Conservation (phyloP, 2,113 vertebrate species). For the Fulica atra region DNA sequence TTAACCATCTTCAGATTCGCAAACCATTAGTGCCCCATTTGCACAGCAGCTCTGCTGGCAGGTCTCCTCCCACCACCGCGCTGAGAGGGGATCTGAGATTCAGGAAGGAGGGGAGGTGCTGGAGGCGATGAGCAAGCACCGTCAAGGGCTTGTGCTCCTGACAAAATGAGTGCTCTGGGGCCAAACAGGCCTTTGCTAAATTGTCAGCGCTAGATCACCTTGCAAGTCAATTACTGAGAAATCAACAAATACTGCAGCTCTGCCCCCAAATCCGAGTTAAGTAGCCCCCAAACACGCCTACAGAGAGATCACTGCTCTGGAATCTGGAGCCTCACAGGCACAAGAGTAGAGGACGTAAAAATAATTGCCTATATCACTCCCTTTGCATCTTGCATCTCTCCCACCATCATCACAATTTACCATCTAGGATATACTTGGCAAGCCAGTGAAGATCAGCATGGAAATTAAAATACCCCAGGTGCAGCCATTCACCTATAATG, state of each 20-base stretch:
- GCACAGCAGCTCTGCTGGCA: conserved; percentile 3
- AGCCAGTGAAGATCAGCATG: background rate
- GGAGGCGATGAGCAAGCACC: background rate
- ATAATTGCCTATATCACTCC: conserved; percentile 6
- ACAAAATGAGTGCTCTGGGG: conserved; percentile 43
- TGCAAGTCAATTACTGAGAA: conserved; percentile 12
- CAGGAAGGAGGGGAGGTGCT: background rate
- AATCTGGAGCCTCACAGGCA: background rate
- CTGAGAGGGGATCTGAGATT: conserved; percentile 11
- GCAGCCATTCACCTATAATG: background rate
- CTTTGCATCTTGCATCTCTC: background rate
- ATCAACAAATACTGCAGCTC: conserved; percentile 27
- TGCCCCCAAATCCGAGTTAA: conserved; percentile 8
- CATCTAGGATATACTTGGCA: background rate
- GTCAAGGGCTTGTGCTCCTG: background rate
- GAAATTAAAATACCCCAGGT: background rate
- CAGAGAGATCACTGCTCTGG: background rate
- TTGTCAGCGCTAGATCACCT: background rate
- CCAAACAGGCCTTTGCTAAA: conserved; percentile 5
- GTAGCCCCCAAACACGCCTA: background rate
- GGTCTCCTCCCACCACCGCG: conserved; percentile 24
- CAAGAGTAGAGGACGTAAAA: background rate
- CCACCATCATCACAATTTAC: background rate
- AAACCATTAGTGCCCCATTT: conserved; percentile 62
- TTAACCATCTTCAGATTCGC: conserved; percentile 62